Conservation (phyloP, 2,888 invertebrate species). For the Lamellibrachia columna region DNA sequence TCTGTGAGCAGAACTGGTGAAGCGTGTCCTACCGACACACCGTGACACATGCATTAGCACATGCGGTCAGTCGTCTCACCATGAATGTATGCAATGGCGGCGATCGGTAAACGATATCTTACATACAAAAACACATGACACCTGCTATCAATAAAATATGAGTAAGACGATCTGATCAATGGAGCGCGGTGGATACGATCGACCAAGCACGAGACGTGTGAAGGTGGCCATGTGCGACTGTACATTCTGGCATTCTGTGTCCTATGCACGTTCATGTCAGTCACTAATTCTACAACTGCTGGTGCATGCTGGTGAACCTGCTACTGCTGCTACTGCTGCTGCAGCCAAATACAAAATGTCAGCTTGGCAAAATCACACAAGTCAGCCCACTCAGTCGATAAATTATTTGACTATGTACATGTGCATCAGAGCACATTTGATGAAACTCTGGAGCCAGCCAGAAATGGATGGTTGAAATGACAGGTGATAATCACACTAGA, state of each 20-base stretch:
- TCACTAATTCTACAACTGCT: background rate
- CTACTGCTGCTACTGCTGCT: background rate
- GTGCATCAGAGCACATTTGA: background rate
- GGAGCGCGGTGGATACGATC: background rate
- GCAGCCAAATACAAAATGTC: background rate
- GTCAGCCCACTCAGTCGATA: background rate
- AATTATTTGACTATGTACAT: background rate
- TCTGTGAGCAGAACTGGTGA: background rate
- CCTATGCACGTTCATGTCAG: background rate
- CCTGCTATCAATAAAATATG: background rate
- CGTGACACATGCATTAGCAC: background rate
- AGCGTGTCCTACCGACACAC: background rate
- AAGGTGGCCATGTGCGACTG: background rate
- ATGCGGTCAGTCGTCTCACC: background rate
- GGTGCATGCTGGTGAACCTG: background rate
- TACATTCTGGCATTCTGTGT: background rate
- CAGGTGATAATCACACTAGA: background rate
- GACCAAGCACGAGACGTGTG: background rate
- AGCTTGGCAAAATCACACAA: background rate
- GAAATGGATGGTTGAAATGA: background rate
- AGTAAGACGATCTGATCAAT: background rate
- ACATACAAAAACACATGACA: background rate
- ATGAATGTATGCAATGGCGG: too few species aligned
- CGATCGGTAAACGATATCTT: background rate
- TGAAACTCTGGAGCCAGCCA: background rate